phyloP scores from a whole-genome alignment of 2,113 vertebrate genomes.

The Heptranchias perlo region DNA sequence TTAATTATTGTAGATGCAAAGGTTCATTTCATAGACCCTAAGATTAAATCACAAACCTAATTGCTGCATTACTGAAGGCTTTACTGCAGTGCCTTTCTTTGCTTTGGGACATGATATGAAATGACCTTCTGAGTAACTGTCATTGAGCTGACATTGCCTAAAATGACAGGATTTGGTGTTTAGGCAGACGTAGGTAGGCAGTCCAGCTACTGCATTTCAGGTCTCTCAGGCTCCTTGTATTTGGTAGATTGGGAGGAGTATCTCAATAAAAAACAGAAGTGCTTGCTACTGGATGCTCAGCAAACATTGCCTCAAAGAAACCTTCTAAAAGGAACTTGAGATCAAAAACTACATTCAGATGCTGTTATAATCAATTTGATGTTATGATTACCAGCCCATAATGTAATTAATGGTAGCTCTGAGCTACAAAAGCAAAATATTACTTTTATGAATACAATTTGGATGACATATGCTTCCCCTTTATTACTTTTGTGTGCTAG shows the following conservation, averaged over 20 bases:
- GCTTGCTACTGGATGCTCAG: background rate
- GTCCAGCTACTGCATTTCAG: background rate
- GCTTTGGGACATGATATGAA: background rate
- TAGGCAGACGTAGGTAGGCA: background rate
- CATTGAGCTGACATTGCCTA: constrained; percentile 23
- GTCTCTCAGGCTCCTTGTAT: background rate
- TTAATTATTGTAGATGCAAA: background rate
- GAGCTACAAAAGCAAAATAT: background rate
- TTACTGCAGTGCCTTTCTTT: background rate
- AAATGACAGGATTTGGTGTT: background rate
- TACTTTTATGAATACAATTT: background rate
- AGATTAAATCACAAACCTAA: background rate
- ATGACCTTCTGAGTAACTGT: constrained; percentile 7
- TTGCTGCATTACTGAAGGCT: background rate
- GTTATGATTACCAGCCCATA: background rate
- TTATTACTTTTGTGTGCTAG: background rate
- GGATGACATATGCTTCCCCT: background rate
- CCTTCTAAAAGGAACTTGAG: background rate
- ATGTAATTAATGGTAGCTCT: constrained; percentile 21
- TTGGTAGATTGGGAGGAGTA: background rate
- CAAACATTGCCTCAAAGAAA: background rate
- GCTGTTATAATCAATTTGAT: constrained; percentile 7
- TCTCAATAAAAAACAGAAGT: background rate
- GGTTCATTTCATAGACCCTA: background rate
- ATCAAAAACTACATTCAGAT: constrained; percentile 14